Percentiles rank a stretch among this genome's conserved stretches.
Evolutionary conservation across 2,113 vertebrate species (phyloP).

Genomic region (Gila orcuttii): DNA sequence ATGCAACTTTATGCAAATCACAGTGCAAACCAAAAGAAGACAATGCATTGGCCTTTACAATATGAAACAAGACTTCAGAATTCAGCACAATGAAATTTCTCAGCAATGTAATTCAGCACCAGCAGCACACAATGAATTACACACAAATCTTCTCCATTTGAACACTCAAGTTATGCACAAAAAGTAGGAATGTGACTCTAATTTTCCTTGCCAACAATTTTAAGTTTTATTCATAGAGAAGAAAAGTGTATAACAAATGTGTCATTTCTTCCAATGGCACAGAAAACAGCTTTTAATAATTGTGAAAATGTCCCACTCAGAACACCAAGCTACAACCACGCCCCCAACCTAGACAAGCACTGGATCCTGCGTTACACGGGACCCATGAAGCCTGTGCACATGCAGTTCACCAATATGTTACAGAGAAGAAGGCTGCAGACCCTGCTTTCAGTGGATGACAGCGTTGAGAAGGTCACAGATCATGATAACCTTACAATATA

Average conservation of each 20-base stretch:
- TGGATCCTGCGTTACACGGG: slow-evolving; percentile 98
- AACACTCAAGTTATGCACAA: neutral
- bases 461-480: slow-evolving; percentile 87
- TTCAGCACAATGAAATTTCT: neutral
- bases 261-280: neutral
- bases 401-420: slow-evolving; percentile 98
- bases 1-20: neutral
- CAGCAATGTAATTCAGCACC: neutral
- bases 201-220: neutral
- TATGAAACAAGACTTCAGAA: slow-evolving; percentile 25
- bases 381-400: slow-evolving; percentile 97
- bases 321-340: slow-evolving; percentile 96
- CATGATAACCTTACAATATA: neutral
- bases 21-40: neutral
- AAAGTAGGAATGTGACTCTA: neutral
- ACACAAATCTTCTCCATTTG: slow-evolving; percentile 10
- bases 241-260: neutral
- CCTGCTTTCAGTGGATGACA: slow-evolving; percentile 94
- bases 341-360: slow-evolving; percentile 95
- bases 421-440: slow-evolving; percentile 94
- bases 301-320: slow-evolving; percentile 66
- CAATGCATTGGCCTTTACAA: slow-evolving; percentile 21
- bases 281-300: neutral
- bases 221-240: neutral
- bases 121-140: neutral